Base-by-base conservation (phyloP, 1,140 invertebrate genomes). In the Heliothis virescens region DNA sequence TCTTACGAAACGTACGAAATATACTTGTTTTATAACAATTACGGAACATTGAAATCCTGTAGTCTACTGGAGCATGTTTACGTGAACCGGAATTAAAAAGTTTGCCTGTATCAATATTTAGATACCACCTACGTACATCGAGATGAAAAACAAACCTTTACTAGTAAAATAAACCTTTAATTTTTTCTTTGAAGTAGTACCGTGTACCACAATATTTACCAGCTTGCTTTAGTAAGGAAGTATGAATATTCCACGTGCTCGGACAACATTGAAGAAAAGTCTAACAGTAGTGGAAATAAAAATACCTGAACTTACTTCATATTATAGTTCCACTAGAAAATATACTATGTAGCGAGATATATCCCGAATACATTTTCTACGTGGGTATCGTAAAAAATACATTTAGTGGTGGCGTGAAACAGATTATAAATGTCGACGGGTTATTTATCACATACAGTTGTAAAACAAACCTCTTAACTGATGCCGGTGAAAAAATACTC, bases 351-450 rank as follows among this genome's bases (percentile, higher is more conserved):
- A 52, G 47, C 15, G 18, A 12, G 18, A 71, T 71, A 78, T 69
- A 13, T 78, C 60, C 48, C 62, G 63, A 69, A 69, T 34, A 76
- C 13, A 65, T 50, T 34, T 52, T 76, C 50, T 57, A 67, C 75
- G 50, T 57, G 16, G 48, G 34, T 16, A 63, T 65, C 52, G 50
- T 55, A 67, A 78, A 75, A 75, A 80, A 80, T 69, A 80, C 79
- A 76, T 81, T 57, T 67, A 69, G 62, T 67, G 50, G 62, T 78
- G 62, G 80, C 48, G 67, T 71, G 48, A 50, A 72, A 65, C 71
- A 82, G 81, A 82, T 79, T 82, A 79, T 82, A 94, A 90, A 84
- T 29, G 67, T 75, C 71, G 59, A 59, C 75, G 52, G 21, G 69
- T 79, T 78, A 80, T 81, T 81, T 83, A 83, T 83, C 76, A 71